These are phyloP conservation scores for Cyclina sinensis DNA, from an alignment of 1,140 invertebrate genomes.

Conservation along the genomic window DNA sequence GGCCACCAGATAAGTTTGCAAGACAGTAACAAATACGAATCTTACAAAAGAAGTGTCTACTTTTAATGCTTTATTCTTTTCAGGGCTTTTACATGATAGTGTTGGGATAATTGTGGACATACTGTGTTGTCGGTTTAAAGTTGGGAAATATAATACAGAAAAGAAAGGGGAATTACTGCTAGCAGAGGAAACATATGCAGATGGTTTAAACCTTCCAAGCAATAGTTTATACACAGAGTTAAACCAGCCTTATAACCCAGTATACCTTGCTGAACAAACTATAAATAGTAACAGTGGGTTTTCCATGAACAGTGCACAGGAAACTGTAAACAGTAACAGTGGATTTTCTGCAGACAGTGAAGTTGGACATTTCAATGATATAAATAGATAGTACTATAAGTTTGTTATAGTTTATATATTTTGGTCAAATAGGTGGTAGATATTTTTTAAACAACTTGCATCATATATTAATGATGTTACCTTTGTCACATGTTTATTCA, in stretches of 20 bases:
- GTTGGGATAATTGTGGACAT: slow-evolving; percentile 78
- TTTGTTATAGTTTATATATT: not conserved
- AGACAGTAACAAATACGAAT: no score
- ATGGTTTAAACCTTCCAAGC: not conserved
- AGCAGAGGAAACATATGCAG: not conserved
- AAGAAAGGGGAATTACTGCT: slow-evolving; percentile 10
- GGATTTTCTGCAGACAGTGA: not conserved
- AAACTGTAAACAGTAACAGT: slow-evolving; percentile 2
- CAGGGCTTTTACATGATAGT: slow-evolving; percentile 80
- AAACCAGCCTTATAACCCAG: slow-evolving; percentile 38
- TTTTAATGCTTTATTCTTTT: no score
- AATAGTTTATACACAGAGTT: not conserved
- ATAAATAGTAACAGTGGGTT: slow-evolving; percentile 9
- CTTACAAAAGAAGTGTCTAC: no score
- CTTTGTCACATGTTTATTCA: no score
- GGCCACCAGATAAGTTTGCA: no score
- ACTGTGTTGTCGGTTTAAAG: slow-evolving; percentile 80
- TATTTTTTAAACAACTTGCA: not conserved
- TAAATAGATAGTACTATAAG: slow-evolving; percentile 7
- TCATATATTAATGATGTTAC: no score
- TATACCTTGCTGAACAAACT: slow-evolving; percentile 23
- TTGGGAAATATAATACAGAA: slow-evolving; percentile 71
- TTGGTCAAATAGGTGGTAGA: not conserved
- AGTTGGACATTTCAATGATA: not conserved
- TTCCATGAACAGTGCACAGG: not conserved